These are phyloP conservation scores for Myxocyprinus asiaticus DNA, from an alignment of 2,113 vertebrate species.

Conservation along the genomic window DNA sequence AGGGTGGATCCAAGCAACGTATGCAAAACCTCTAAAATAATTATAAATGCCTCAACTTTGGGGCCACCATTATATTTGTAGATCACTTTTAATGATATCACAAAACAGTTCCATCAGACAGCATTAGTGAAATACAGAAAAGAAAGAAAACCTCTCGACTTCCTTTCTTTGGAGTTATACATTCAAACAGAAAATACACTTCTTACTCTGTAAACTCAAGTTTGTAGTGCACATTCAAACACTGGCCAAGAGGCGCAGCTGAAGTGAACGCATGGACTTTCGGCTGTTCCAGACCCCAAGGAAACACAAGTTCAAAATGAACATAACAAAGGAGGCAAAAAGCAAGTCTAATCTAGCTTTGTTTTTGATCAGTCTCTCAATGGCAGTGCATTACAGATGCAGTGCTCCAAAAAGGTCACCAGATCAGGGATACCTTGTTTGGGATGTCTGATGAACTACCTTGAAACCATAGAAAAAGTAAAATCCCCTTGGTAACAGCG, in stretches of 20 bases:
- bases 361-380: background rate
- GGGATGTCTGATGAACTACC: no score
- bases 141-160: background rate
- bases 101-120: background rate
- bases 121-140: no score
- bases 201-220: constrained; percentile 13
- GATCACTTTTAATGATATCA: background rate
- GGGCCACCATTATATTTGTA: background rate
- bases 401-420: no score
- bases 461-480: no score
- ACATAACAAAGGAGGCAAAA: background rate
- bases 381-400: background rate
- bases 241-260: constrained; percentile 43
- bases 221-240: constrained; percentile 51
- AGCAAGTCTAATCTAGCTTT: background rate
- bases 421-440: no score
- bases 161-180: background rate
- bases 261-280: constrained; percentile 46
- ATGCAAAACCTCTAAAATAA: background rate
- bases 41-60: no score
- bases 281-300: constrained; percentile 62
- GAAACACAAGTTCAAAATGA: background rate
- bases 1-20: background rate
- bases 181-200: background rate
- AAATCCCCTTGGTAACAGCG: no score